Evolutionary conservation across 1,140 invertebrate genomes (phyloP).

Genomic region (Lepidurus arcticus): DNA sequence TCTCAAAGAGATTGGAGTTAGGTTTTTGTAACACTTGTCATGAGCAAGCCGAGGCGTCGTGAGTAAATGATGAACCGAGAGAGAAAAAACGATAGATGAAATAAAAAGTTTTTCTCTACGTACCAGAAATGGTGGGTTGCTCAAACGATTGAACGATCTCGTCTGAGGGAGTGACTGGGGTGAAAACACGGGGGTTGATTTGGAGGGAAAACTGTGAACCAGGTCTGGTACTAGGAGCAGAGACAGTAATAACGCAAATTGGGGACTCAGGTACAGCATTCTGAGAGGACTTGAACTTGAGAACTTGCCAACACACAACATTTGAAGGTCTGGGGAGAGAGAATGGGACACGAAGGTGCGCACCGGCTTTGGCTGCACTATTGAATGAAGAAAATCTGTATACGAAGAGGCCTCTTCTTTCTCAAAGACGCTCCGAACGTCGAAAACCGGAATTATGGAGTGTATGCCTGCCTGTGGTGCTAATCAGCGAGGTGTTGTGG

Average conservation of each 20-base stretch:
- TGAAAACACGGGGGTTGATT: no score
- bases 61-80: no score
- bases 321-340: constrained; percentile 4
- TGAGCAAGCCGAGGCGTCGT: no score
- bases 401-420: neutral
- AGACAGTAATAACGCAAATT: neutral
- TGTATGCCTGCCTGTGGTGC: neutral
- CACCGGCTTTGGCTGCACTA: neutral
- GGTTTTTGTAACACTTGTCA: no score
- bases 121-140: no score
- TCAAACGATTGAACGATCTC: no score
- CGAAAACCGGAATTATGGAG: neutral
- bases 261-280: neutral
- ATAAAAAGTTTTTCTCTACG: no score
- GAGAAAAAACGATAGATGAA: no score
- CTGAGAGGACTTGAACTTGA: constrained; percentile 13
- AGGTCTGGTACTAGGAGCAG: neutral
- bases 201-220: neutral
- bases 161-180: no score
- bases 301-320: neutral
- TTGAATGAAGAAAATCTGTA: neutral
- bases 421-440: neutral
- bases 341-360: neutral
- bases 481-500: constrained; percentile 8
- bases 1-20: no score